A percentile compares a stretch with the other conserved stretches of the same genome.
Evolutionary conservation across 35 echinoderm and acorn worm species (phyloP).

Genomic region (Ophioderma brevispina): DNA sequence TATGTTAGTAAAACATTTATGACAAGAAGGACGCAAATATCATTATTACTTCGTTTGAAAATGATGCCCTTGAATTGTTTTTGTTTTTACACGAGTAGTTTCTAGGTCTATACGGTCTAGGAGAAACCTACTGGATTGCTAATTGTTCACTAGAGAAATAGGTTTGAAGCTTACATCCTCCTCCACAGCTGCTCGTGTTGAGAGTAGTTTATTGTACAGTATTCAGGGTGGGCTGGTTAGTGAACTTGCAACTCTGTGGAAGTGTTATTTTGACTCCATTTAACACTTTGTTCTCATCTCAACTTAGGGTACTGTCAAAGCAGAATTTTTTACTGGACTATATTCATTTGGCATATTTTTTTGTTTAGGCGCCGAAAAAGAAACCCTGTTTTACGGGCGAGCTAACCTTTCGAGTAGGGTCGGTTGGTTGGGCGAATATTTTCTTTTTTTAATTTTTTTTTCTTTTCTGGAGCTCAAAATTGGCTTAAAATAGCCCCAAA

Average conservation of each 20-base stretch:
- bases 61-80: not conserved
- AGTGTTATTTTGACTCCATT: not conserved
- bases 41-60: not conserved
- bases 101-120: not conserved
- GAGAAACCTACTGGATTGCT: not conserved
- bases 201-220: not conserved
- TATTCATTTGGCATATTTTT: not conserved
- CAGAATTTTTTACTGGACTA: not conserved
- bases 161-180: not conserved
- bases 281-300: not conserved
- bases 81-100: not conserved
- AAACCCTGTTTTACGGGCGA: no score
- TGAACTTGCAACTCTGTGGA: not conserved
- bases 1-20: no score
- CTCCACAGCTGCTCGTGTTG: not conserved
- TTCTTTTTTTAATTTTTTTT: no score
- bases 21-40: not conserved
- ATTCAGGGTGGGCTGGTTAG: not conserved
- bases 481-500: no score
- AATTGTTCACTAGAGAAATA: not conserved
- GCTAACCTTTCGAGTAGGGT: no score
- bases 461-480: no score
- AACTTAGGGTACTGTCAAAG: not conserved
- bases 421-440: no score
- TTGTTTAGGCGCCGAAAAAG: not conserved